Conservation (phyloP, 2,888 invertebrate species). For the Mythimna lalbum region DNA sequence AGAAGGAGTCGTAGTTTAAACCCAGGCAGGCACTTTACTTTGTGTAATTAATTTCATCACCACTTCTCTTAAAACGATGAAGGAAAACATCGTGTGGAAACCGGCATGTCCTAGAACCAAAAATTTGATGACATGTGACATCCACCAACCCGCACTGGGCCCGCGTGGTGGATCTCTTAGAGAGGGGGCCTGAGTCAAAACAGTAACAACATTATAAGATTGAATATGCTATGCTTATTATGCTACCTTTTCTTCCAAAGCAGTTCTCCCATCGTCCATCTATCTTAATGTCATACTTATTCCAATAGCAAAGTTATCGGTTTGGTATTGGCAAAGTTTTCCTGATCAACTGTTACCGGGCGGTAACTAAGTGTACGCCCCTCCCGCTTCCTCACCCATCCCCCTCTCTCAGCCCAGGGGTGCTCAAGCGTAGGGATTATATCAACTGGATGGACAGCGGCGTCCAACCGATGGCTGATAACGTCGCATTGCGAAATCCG, state of each 20-base stretch:
- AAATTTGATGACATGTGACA: too few species aligned
- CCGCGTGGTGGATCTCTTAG: too few species aligned
- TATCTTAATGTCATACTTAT: background rate
- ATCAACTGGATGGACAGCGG: conserved; percentile 35
- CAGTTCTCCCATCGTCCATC: background rate
- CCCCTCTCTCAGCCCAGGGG: conserved; percentile 16
- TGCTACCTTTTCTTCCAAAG: background rate
- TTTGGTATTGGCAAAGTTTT: conserved; percentile 22
- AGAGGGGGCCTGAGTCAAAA: too few species aligned
- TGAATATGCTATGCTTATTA: background rate
- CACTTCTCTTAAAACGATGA: too few species aligned
- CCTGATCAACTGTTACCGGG: conserved; percentile 30
- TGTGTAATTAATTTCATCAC: too few species aligned
- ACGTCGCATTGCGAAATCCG: conserved; percentile 37
- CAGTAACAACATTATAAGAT: background rate
- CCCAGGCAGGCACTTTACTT: too few species aligned
- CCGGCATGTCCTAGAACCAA: too few species aligned
- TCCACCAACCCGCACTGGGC: too few species aligned
- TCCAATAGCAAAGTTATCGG: background rate
- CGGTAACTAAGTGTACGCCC: background rate
- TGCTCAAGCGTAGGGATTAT: conserved; percentile 26
- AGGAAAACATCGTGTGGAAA: too few species aligned
- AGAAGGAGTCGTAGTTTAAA: too few species aligned
- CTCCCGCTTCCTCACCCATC: background rate
- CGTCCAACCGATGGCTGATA: conserved; percentile 25